These are phyloP conservation scores for Gnathonemus echidnorhynchus DNA, from an alignment of 2,113 vertebrate species.

Conservation along the genomic window DNA sequence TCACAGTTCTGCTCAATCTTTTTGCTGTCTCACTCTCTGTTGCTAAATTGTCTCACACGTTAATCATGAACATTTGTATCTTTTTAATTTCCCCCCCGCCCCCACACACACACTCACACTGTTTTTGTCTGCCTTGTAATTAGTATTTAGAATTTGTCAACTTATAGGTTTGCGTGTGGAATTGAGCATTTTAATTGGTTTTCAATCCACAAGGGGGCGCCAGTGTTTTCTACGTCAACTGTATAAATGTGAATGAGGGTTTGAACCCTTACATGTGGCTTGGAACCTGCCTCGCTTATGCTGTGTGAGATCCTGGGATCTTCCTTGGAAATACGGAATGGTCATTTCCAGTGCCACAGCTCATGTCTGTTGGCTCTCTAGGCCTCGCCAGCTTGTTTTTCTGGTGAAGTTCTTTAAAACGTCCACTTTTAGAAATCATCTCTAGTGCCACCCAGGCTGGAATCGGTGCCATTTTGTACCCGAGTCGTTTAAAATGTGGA, in stretches of 20 bases:
- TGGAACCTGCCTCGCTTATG: background rate
- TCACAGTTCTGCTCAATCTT: constrained; percentile 30
- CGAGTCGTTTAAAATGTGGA: background rate
- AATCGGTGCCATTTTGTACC: background rate
- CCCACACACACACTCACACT: background rate
- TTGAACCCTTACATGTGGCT: background rate
- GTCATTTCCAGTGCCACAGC: background rate
- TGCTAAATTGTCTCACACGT: background rate
- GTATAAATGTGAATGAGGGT: background rate
- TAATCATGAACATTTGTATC: background rate
- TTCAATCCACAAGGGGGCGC: background rate
- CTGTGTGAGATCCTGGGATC: background rate
- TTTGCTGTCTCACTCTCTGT: background rate
- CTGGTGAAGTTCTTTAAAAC: background rate
- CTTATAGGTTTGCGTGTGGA: background rate
- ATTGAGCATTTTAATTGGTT: background rate
- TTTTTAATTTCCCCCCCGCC: background rate
- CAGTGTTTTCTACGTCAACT: background rate
- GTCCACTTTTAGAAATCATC: background rate
- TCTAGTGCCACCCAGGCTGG: background rate
- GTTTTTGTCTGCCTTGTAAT: background rate
- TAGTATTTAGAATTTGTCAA: background rate
- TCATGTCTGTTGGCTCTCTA: background rate
- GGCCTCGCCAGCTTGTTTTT: background rate
- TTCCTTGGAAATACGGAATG: background rate